A percentile compares a stretch with the other conserved stretches of the same genome.
These are phyloP conservation scores for Hylomyscus alleni DNA, from an alignment of 2,797 vertebrate genomes.

Conservation along the genomic window DNA sequence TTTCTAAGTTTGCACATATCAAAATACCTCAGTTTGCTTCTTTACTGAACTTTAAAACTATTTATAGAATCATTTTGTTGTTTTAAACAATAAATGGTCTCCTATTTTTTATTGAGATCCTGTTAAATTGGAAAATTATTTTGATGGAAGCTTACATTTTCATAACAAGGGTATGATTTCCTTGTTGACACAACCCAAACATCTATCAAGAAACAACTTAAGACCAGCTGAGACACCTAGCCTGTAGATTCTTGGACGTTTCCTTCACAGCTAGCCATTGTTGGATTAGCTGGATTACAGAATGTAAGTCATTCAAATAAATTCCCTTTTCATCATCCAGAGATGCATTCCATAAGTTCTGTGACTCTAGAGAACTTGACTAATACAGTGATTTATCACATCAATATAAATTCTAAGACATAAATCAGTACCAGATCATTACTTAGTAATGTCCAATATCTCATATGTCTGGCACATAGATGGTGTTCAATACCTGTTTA, in stretches of 20 bases:
- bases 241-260: no score
- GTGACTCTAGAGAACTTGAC: background rate
- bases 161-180: background rate
- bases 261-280: no score
- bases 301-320: no score
- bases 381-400: no score
- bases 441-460: background rate
- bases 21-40: background rate
- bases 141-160: background rate
- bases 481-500: background rate
- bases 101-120: background rate
- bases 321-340: no score
- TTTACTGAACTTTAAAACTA: constrained; percentile 5
- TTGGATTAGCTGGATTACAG: no score
- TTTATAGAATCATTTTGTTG: background rate
- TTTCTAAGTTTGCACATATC: background rate
- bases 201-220: background rate
- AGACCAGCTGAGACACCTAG: no score
- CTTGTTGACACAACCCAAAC: background rate
- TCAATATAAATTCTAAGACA: background rate
- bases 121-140: background rate
- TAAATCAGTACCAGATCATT: background rate
- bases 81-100: background rate
- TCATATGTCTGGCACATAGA: background rate
- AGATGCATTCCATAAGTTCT: no score